phyloP scores from a whole-genome alignment of 1,140 invertebrate species.

The Copidosoma floridanum region DNA sequence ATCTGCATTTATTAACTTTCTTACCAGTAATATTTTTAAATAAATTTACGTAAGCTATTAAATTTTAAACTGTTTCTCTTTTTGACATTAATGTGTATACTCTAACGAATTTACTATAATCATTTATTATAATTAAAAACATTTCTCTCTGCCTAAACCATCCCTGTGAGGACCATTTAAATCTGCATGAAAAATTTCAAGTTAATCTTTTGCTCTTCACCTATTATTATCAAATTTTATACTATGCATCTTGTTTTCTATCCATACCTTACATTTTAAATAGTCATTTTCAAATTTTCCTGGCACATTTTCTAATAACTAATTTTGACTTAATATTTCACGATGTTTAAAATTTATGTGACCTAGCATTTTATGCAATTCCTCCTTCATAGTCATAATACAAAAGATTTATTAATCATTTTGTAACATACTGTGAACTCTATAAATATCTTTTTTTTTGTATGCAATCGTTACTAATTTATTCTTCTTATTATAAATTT shows the following conservation, averaged over 20 bases:
- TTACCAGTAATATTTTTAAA: slow-evolving; percentile 24
- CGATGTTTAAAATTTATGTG: too few species aligned
- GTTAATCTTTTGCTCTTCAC: not conserved
- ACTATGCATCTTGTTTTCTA: not conserved
- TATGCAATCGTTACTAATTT: slow-evolving; percentile 22
- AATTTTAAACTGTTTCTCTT: not conserved
- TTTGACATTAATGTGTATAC: not conserved
- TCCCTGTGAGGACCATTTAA: not conserved
- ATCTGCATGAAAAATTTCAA: not conserved
- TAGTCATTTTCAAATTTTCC: slow-evolving; percentile 1
- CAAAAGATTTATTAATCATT: too few species aligned
- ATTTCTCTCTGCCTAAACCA: not conserved
- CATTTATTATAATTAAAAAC: not conserved
- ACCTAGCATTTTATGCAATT: not conserved
- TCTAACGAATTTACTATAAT: not conserved
- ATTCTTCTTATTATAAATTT: slow-evolving; percentile 24
- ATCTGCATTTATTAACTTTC: slow-evolving; percentile 33
- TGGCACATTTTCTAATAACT: not conserved
- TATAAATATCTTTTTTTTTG: slow-evolving; percentile 14
- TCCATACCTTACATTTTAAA: not conserved
- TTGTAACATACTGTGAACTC: not conserved
- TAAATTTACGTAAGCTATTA: not conserved
- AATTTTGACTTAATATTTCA: too few species aligned
- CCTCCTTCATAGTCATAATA: not conserved
- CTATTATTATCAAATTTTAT: not conserved